phyloP scores from a whole-genome alignment of 2,113 vertebrate genomes.

The Microtus oregoni region DNA sequence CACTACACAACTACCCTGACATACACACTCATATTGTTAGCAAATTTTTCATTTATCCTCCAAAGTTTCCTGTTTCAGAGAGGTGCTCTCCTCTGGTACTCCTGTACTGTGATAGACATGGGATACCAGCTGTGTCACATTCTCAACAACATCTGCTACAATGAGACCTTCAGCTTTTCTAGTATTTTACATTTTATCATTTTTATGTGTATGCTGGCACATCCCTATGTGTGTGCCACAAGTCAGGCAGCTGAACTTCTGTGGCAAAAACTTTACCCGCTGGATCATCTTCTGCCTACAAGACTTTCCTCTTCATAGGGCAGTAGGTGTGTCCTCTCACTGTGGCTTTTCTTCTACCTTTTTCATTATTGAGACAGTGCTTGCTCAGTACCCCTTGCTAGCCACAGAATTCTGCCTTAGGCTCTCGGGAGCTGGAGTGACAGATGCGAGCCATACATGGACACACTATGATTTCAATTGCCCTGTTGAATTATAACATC shows the following conservation, averaged over 20 bases:
- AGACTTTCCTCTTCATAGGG: neutral
- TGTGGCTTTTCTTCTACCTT: neutral
- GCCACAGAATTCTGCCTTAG: neutral
- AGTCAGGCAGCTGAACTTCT: neutral
- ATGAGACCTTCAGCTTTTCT: neutral
- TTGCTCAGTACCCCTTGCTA: neutral
- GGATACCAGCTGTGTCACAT: neutral
- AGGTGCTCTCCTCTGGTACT: neutral
- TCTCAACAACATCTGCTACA: neutral
- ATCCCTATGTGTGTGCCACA: neutral
- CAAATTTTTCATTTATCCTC: neutral
- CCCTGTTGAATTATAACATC: too few species aligned
- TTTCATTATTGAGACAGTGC: neutral
- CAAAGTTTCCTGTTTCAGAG: slow-evolving; percentile 6
- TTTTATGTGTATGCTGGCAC: neutral
- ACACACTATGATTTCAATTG: neutral
- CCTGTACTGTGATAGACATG: neutral
- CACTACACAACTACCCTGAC: too few species aligned
- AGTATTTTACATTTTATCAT: neutral
- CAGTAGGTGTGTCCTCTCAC: neutral
- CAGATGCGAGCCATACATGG: too few species aligned
- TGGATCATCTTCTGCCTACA: neutral
- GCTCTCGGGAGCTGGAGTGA: neutral
- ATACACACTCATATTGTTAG: neutral
- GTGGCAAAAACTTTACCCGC: neutral